Evolutionary conservation across 2,113 vertebrate genomes (phyloP), one percentile per base, ranked within the genome.

Genomic region (Atractosteus spatula): DNA sequence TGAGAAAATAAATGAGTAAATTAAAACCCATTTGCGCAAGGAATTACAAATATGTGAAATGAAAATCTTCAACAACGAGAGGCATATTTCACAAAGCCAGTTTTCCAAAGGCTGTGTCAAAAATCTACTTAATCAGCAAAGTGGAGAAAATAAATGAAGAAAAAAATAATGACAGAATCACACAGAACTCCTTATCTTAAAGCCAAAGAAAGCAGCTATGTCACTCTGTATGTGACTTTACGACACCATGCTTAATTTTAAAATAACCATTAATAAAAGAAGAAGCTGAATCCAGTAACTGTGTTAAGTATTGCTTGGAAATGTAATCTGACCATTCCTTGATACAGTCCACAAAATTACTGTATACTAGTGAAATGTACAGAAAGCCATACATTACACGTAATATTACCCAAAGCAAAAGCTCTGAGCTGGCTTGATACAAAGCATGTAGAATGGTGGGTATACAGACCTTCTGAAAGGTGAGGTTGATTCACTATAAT

Each of bases 221-320:
- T 80, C 77, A 79, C 68, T 70, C 66, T 68, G 66, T 62, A 64
- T 78, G 55, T 71, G 69, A 80, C 66, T 45, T 43, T 12, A 77
- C 83, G 73, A 83, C 66, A 78, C 83, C 75, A 82, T 76, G 69
- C 41, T 62, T 45, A 67, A 81, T 83, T 82, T 76, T 79, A 51
- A 51, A 51, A 51, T 51, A 51, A 5, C 5, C 47, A 51, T 51
- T 51, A 51, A 51, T 51, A 51, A 5, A 51, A 7, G 47, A 4
- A n/a, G n/a, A 51, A 51, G 47, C 3, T 51, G 29, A 29, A 29
- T 29, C 29, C 10, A 51, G 47, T 51, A 51, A 51, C 10, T 51
- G 47, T 51, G 47, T 51, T 29, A 29, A 29, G 1, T 29, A 29
- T 29, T 29, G 29, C 29, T 51, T 51, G 47, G 47, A 51, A 51